These are phyloP conservation scores for Novumbra hubbsi DNA, from an alignment of 2,797 vertebrate genomes.

Conservation along the genomic window DNA sequence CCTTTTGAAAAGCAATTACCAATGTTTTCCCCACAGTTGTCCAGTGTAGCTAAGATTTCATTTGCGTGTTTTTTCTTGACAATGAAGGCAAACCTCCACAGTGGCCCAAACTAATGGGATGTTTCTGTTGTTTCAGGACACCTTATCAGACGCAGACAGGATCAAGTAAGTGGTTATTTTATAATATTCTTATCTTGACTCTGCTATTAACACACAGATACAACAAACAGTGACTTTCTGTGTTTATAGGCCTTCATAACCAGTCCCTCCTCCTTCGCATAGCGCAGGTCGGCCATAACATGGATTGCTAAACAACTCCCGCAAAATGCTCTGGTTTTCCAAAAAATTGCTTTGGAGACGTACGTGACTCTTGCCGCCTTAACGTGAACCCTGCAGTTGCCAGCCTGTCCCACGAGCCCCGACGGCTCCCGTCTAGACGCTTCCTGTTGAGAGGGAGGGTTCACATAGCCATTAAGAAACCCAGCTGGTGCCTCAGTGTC, in stretches of 20 bases:
- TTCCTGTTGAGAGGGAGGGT: neutral
- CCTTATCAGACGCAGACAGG: slow-evolving; percentile 83
- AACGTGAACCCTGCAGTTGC: too few species aligned
- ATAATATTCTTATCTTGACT: neutral
- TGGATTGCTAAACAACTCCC: too few species aligned
- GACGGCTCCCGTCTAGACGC: slow-evolving; percentile 10
- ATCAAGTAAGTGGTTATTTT: slow-evolving; percentile 84
- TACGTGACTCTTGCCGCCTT: too few species aligned
- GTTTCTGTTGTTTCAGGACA: slow-evolving; percentile 74
- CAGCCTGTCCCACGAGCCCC: neutral
- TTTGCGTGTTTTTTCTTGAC: neutral
- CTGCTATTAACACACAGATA: neutral
- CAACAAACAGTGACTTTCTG: neutral
- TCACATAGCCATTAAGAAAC: neutral
- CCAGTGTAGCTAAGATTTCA: neutral
- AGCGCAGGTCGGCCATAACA: neutral
- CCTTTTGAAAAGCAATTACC: neutral
- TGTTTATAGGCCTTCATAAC: neutral
- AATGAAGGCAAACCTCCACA: neutral
- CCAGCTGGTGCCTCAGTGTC: slow-evolving; percentile 1
- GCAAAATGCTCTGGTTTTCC: too few species aligned
- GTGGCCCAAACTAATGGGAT: slow-evolving; percentile 1
- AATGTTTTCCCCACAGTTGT: neutral
- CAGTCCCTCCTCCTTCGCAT: too few species aligned
- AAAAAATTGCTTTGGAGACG: too few species aligned